These are phyloP conservation scores for Leucosticte australis DNA, from an alignment of 2,113 vertebrate genomes.

Conservation along the genomic window DNA sequence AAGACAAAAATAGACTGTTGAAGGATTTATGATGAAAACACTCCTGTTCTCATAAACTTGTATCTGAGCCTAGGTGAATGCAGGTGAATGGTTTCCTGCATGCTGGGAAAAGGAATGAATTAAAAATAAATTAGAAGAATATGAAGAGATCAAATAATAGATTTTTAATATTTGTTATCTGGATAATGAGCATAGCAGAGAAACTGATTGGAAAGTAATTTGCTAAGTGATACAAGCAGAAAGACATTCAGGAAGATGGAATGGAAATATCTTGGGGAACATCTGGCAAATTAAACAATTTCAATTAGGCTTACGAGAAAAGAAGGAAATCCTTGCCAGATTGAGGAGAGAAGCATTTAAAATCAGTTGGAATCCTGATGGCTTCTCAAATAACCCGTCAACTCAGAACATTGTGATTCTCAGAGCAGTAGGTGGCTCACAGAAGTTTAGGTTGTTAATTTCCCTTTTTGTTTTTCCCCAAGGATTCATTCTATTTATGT, in stretches of 20 bases:
- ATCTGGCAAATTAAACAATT: constrained; percentile 12
- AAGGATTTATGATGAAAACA: neutral
- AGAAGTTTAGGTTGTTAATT: neutral
- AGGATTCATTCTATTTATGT: neutral
- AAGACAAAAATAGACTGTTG: neutral
- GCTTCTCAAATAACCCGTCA: neutral
- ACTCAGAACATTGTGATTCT: neutral
- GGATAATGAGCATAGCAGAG: neutral
- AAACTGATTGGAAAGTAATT: neutral
- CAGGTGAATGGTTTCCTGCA: neutral
- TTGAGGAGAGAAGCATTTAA: neutral
- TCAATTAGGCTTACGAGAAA: neutral
- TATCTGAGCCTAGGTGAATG: neutral
- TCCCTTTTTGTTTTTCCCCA: neutral
- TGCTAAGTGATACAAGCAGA: neutral
- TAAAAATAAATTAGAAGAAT: neutral
- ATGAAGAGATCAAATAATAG: neutral
- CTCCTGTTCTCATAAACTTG: neutral
- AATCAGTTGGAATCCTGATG: neutral
- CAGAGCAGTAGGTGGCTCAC: neutral
- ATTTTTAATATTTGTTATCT: neutral
- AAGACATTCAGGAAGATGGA: neutral
- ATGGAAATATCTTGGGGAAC: neutral
- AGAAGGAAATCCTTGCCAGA: neutral
- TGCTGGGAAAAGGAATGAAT: neutral